Evolutionary conservation across 2,797 vertebrate genomes (phyloP), one percentile per base, ranked within the genome.

Genomic region (Chelonia mydas): DNA sequence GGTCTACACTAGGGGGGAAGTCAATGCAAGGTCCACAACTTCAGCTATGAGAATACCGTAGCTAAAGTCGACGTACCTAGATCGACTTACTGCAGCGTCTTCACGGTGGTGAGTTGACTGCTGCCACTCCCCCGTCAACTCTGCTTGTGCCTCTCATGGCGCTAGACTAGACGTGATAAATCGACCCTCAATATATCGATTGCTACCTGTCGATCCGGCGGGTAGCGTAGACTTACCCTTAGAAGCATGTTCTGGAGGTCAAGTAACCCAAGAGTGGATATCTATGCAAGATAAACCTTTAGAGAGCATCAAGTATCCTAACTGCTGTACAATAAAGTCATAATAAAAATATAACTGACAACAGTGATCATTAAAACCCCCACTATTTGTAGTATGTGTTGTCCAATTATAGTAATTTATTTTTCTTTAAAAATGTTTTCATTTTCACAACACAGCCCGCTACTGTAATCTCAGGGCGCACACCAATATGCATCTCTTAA

Each of bases 251-350:
- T 54, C 37, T 85, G 7, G 77, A 96, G 54, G 55, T 86, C 84
- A 93, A 83, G 86, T 95, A 88, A 95, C 51, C 81, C 88, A 96
- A 94, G 51, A 94, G 89, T 79, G 55, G n/a, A 16, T 31, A 89
- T 27, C 78, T 79, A 86, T 81, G 1, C 21, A 82, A 59, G 33
- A 57, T n/a, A 37, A 49, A 47, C 74, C 45, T 7, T 33, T 89
- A 61, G 0, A 1, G 49, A 31, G 4, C 76, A 45, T 10, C 8
- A 51, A 37, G 27, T 27, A 50, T 92, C 17, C 27, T 84, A 94
- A 96, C 51, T 10, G 31, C 27, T 88, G 4, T 84, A 94, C 54
- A 91, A 87, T 5, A 2, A 74, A 65, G 25, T 87, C 28, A 87
- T 31, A 27, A 81, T 55, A 21, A 78, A 77, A 77, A 77, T 49